phyloP scores from a whole-genome alignment of 2,888 invertebrate genomes.

The Drosophila rubida region DNA sequence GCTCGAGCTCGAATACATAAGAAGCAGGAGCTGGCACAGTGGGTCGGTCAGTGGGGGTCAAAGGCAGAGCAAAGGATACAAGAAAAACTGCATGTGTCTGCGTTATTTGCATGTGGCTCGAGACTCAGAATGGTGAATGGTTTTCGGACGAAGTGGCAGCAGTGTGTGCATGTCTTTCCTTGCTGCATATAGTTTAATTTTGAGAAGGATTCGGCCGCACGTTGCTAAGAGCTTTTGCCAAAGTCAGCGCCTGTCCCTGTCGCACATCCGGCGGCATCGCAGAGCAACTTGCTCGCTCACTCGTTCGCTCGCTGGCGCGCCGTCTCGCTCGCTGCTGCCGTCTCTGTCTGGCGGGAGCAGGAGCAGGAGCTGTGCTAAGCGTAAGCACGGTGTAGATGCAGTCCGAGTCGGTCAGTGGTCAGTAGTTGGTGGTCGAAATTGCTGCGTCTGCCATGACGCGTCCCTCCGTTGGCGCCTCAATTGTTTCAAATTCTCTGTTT shows the following conservation, averaged over 20 bases:
- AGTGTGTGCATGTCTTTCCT: slow-evolving; percentile 66
- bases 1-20: slow-evolving; percentile 71
- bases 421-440: slow-evolving; percentile 80
- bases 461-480: slow-evolving; percentile 69
- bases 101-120: slow-evolving; percentile 78
- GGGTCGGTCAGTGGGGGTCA: slow-evolving; percentile 8
- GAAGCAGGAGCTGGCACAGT: slow-evolving; percentile 34
- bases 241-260: slow-evolving; percentile 48
- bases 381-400: slow-evolving; percentile 60
- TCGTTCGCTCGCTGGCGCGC: slow-evolving; percentile 1
- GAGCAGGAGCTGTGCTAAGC: slow-evolving; percentile 46
- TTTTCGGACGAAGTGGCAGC: slow-evolving; percentile 52
- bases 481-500: slow-evolving; percentile 78
- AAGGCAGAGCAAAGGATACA: slow-evolving; percentile 55
- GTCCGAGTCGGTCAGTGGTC: slow-evolving; percentile 71
- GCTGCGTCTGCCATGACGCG: slow-evolving; percentile 70
- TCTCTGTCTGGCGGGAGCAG: slow-evolving; percentile 49
- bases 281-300: slow-evolving; percentile 6
- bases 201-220: slow-evolving; percentile 78
- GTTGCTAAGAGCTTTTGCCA: slow-evolving; percentile 74
- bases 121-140: slow-evolving; percentile 48
- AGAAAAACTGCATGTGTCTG: slow-evolving; percentile 80
- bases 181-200: slow-evolving; percentile 79
- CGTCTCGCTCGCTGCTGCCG: background rate
- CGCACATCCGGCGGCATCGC: slow-evolving; percentile 21